Base-by-base conservation (phyloP, 2,888 invertebrate species). In the Drosophila tripunctata region DNA sequence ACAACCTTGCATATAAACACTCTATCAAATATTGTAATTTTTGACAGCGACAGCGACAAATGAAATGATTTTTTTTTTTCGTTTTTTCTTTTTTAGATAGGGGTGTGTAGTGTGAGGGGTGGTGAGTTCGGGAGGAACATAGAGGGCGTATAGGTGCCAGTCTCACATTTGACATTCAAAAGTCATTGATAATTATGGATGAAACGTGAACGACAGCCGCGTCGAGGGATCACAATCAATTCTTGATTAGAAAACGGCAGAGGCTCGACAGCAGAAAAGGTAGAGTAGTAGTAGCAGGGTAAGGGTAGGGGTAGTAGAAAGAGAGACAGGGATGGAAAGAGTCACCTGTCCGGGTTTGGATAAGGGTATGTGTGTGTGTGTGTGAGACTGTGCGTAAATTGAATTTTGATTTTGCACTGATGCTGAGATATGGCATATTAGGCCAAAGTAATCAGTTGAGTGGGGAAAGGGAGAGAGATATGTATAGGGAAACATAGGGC, bases 371-470 rank as follows among this genome's bases (percentile, higher is more conserved):
- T 65, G 47, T 30, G 30, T 58, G 48, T 56, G 40, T 17, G 40
- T 66, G 51, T 60, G 60, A 57, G 83, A 67, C 62, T 86, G 84
- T 88, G 88, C 78, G 83, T 87, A 84, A 88, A 84, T 84, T 88
- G 88, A 83, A 83, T 83, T 83, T 87, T 83, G 83, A 83, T 83
- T 83, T 88, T 88, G 78, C 83, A 83, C 88, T 80, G 84, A 83
- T 83, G 87, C 87, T 88, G 88, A 86, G 83, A 83, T 88, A 83
- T 88, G 87, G 83, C 88, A 75, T 86, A 83, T 88, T 88, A 83
- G 85, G 87, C 84, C 76, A 66, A 73, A 79, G 88, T 83, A 83
- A 88, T 88, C 88, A 86, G 87, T 67, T 76, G 67, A 52, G 27
- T 35, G 21, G 44, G 14, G 12, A 21, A n/a, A 10, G 21, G 10